Base-by-base conservation (phyloP, 2,113 vertebrate species). In the Petroica traversi region DNA sequence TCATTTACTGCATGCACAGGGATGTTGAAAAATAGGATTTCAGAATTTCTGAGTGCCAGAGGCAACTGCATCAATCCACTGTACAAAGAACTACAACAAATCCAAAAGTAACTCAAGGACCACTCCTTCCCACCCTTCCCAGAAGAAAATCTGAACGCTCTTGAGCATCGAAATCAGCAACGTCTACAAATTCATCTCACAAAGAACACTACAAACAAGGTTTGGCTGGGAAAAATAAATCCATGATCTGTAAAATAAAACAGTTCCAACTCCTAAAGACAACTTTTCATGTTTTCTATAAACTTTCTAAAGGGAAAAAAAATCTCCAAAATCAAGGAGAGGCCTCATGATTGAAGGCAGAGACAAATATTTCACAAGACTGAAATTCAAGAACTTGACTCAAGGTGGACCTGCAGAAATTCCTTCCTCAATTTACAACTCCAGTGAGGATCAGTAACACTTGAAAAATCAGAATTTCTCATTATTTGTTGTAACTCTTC, bases 381-480 rank as follows among this genome's bases (percentile, higher is more conserved):
- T 52, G 14, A 61, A 57, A 34, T 43, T 25, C 11, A 66, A 6
- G 31, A 66, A 11, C 8, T 58, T 19, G 1, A 49, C 1, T 14
- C 48, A 54, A 49, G 20, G 16, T 9, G 22, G 5, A 54, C 29
- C 10, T 38, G 33, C 17, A 13, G 15, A 49, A 49, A 11, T 13
- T 49, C 66, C 31, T 40, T 19, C 48, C 28, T 34, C 14, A 19
- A 28, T 33, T 34, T 40, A 10, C 15, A 83, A 19, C 33, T 66
- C 28, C 38, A 34, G 1, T 0, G 1, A 48, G 7, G 38, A 43
- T 13, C 5, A 40, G 2, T 24, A 58, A 43, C 0, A 58, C 6
- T 14, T 0, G 1, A 55, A n/a, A n/a, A 63, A 72, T 25, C 25
- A 40, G 9, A 40, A 36, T n/a, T 57, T 62, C 29, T 73, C 33